phyloP scores from a whole-genome alignment of 2,888 invertebrate genomes.

The Lamproptera curius region DNA sequence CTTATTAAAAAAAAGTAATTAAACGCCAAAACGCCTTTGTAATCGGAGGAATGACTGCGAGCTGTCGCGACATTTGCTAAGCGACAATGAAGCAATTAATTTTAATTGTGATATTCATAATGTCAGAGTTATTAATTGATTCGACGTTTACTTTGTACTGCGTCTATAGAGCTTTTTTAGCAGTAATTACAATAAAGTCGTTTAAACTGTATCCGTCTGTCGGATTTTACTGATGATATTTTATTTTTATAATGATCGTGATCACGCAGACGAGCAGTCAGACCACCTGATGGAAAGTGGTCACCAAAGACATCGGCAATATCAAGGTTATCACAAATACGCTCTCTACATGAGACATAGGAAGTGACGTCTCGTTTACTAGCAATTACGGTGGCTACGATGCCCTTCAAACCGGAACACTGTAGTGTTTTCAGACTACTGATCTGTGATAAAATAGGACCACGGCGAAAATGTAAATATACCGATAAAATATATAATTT shows the following conservation, averaged over 20 bases:
- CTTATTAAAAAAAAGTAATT: neutral
- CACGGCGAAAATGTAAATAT: neutral
- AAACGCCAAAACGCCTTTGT: slow-evolving; percentile 7
- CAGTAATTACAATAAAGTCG: neutral
- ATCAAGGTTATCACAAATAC: too few relatives aligned
- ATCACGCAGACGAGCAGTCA: neutral
- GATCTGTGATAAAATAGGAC: neutral
- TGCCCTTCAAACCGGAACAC: too few relatives aligned
- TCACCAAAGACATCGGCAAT: too few relatives aligned
- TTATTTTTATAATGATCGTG: neutral
- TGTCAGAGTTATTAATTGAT: slow-evolving; percentile 8
- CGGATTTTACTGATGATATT: neutral
- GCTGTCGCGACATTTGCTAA: slow-evolving; percentile 28
- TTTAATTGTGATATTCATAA: slow-evolving; percentile 29
- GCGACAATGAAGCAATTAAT: slow-evolving; percentile 26
- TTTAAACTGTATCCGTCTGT: neutral
- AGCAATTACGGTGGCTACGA: too few relatives aligned
- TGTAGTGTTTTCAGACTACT: too few relatives aligned
- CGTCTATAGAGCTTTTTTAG: neutral
- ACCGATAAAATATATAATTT: neutral
- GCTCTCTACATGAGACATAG: too few relatives aligned
- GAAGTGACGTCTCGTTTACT: too few relatives aligned
- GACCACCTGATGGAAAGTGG: too few relatives aligned
- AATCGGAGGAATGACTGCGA: neutral
- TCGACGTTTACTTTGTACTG: neutral